Percentiles rank a stretch among this genome's conserved stretches.
These are phyloP conservation scores for Atherinosoma microstoma DNA, from an alignment of 2,797 vertebrate genomes.

Conservation along the genomic window DNA sequence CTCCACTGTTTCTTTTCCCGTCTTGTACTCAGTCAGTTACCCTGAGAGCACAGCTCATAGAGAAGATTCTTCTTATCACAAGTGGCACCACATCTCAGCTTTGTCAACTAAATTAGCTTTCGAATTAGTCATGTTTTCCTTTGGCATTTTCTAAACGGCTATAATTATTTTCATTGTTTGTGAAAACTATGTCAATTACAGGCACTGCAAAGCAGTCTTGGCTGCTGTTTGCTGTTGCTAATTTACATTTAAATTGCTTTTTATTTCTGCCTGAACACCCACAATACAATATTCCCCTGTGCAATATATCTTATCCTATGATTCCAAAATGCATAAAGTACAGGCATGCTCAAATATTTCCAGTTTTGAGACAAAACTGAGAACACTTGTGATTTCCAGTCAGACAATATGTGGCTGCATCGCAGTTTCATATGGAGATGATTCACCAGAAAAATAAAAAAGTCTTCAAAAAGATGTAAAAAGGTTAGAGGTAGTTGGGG, in stretches of 20 bases:
- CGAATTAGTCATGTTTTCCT: slow-evolving; percentile 25
- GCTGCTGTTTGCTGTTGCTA: slow-evolving; percentile 4
- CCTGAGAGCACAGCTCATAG: background rate
- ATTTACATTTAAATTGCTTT: slow-evolving; percentile 21
- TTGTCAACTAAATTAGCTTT: slow-evolving; percentile 38
- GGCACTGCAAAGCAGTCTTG: background rate
- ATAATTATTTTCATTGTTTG: slow-evolving; percentile 17
- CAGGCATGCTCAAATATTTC: too few relatives aligned
- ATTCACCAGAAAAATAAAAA: background rate
- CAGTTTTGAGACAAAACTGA: too few relatives aligned
- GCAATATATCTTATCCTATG: background rate
- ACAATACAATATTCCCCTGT: background rate
- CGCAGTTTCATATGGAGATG: background rate
- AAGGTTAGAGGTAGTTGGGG: background rate
- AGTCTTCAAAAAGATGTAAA: background rate
- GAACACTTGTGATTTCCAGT: too few relatives aligned
- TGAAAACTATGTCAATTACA: background rate
- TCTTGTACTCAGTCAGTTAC: slow-evolving; percentile 9
- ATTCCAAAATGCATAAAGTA: background rate
- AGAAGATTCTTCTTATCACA: slow-evolving; percentile 14
- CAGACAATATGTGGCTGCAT: background rate
- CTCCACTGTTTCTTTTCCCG: slow-evolving; percentile 28
- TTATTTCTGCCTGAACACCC: background rate
- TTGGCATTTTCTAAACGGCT: background rate
- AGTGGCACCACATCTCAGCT: slow-evolving; percentile 25